Evolutionary conservation across 2,797 vertebrate genomes (phyloP).

Genomic region (Eulemur albifrons): DNA sequence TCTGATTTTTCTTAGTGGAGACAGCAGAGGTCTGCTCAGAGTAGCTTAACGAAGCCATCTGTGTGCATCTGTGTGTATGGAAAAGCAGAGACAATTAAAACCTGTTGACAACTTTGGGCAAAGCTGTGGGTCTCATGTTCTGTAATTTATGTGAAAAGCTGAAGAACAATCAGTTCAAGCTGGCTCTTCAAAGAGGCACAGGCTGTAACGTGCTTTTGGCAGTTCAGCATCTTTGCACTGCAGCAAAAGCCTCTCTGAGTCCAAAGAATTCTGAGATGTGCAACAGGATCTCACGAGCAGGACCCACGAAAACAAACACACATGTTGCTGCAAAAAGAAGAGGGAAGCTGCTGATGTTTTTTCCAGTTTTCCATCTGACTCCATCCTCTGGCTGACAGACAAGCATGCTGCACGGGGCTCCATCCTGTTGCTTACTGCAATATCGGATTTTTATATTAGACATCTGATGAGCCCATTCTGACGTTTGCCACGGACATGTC

Average conservation of each 20-base stretch:
- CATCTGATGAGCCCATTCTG: neutral
- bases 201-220: constrained; percentile 65
- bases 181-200: constrained; percentile 74
- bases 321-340: neutral
- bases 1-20: constrained; percentile 47
- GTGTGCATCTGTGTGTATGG: constrained; percentile 73
- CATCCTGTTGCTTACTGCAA: no score
- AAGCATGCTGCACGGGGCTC: rapidly evolving
- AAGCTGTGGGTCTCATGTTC: constrained; percentile 68
- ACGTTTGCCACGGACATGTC: neutral
- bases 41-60: constrained; percentile 63
- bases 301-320: neutral
- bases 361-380: constrained; percentile 14
- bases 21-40: constrained; percentile 69
- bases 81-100: constrained; percentile 77
- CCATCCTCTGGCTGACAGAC: neutral
- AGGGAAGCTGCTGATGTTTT: constrained; percentile 22
- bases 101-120: constrained; percentile 74
- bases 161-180: constrained; percentile 67
- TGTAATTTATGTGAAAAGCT: constrained; percentile 71
- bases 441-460: neutral
- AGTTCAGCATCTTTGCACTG: constrained; percentile 32
- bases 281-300: constrained; percentile 10
- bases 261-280: constrained; percentile 57
- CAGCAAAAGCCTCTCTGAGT: constrained; percentile 66